These are phyloP conservation scores for Cataglyphis rosenhaueri DNA, from an alignment of 2,888 invertebrate genomes.

Conservation along the genomic window DNA sequence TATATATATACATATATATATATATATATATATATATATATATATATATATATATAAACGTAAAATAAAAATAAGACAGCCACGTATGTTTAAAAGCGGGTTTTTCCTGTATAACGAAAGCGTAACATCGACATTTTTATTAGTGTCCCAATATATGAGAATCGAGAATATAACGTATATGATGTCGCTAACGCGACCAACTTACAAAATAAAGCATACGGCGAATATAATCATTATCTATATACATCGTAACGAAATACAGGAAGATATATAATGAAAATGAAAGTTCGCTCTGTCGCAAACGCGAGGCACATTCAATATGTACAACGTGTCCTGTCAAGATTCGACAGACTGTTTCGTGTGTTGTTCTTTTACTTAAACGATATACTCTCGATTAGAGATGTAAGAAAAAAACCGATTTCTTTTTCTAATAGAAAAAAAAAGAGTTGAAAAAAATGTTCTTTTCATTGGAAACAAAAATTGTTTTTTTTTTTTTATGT, in stretches of 20 bases:
- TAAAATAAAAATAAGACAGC: slow-evolving; percentile 5
- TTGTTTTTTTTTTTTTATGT: too few species aligned
- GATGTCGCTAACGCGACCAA: slow-evolving; percentile 12
- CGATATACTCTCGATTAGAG: neutral
- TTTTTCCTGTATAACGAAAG: slow-evolving; percentile 51
- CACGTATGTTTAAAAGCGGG: slow-evolving; percentile 2
- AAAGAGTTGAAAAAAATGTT: too few species aligned
- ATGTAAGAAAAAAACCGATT: too few species aligned
- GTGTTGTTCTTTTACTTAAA: neutral
- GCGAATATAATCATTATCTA: slow-evolving; percentile 28
- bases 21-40: neutral
- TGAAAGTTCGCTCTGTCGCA: slow-evolving; percentile 37
- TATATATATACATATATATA: neutral
- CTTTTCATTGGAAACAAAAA: too few species aligned
- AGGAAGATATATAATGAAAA: slow-evolving; percentile 21
- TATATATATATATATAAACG: neutral
- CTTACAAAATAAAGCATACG: slow-evolving; percentile 54
- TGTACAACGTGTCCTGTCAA: slow-evolving; percentile 20
- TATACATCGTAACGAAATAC: slow-evolving; percentile 7
- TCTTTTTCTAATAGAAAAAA: too few species aligned
- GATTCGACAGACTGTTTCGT: neutral
- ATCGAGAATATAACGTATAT: slow-evolving; percentile 9
- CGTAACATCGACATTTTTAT: slow-evolving; percentile 38
- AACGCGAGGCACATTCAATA: slow-evolving; percentile 50
- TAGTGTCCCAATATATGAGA: slow-evolving; percentile 35